A percentile compares a stretch with the other conserved stretches of the same genome.
Evolutionary conservation across 2,888 invertebrate genomes (phyloP).

Genomic region (Aquatica leii): DNA sequence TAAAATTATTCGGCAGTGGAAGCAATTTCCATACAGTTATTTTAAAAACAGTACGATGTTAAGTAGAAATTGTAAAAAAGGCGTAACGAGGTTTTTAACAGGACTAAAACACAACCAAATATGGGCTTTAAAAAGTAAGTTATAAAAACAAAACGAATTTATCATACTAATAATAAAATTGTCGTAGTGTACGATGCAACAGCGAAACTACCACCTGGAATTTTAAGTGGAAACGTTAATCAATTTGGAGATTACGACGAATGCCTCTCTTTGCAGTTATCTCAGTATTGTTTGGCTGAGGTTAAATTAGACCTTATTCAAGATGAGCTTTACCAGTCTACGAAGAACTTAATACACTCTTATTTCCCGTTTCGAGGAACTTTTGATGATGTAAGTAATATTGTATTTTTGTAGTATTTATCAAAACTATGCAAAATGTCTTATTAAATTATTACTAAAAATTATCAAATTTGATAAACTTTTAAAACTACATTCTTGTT

Average conservation of each 20-base stretch:
- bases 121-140: conserved; percentile 67
- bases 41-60: conserved; percentile 34
- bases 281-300: conserved; percentile 70
- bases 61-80: conserved; percentile 62
- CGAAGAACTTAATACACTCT: conserved; percentile 64
- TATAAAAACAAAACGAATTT: not conserved
- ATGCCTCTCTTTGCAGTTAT: conserved; percentile 64
- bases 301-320: conserved; percentile 61
- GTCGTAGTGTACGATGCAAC: conserved; percentile 74
- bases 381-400: conserved; percentile 64
- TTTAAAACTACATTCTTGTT: no score
- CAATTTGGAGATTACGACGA: conserved; percentile 77
- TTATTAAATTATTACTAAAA: no score
- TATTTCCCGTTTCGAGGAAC: conserved; percentile 65
- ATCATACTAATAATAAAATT: not conserved
- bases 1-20: conserved; percentile 39
- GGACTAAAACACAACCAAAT: conserved; percentile 61
- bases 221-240: conserved; percentile 73
- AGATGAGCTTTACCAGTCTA: conserved; percentile 43
- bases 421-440: not conserved
- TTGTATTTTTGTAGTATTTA: not conserved
- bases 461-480: no score
- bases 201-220: conserved; percentile 73
- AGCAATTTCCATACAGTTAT: conserved; percentile 39
- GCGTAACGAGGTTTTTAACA: conserved; percentile 59